Evolutionary conservation across 2,797 vertebrate genomes (phyloP).

Genomic region (Esox masquinongy): DNA sequence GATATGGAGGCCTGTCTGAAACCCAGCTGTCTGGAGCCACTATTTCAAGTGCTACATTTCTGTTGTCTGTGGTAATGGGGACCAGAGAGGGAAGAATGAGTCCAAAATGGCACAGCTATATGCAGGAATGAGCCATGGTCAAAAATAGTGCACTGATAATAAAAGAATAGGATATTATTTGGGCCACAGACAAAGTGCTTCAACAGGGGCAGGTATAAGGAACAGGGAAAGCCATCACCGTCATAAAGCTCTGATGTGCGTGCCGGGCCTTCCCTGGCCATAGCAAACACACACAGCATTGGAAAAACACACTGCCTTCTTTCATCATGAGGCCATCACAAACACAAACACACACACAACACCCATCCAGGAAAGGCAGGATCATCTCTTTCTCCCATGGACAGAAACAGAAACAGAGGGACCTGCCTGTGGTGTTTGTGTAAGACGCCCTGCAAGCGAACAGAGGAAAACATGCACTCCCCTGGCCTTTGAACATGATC

Average conservation of each 20-base stretch:
- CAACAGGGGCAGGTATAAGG: constrained; percentile 31
- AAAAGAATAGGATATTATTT: not conserved
- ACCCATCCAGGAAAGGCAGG: constrained; percentile 37
- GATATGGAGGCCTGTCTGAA: constrained; percentile 37
- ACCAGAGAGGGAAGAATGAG: constrained; percentile 37
- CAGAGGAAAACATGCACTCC: constrained; percentile 37
- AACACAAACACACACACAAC: constrained; percentile 12
- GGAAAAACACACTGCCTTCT: constrained; percentile 51
- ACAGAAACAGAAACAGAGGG: constrained; percentile 40
- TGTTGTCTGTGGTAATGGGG: constrained; percentile 46
- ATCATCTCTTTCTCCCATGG: constrained; percentile 64
- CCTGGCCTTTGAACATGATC: constrained; percentile 70
- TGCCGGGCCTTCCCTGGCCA: constrained; percentile 37
- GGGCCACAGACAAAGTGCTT: constrained; percentile 15
- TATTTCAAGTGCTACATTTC: constrained; percentile 48
- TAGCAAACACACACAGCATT: constrained; percentile 54
- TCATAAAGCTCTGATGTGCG: constrained; percentile 45
- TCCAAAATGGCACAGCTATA: not conserved
- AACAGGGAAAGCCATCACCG: constrained; percentile 41
- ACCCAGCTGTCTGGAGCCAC: constrained; percentile 21
- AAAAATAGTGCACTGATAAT: not conserved
- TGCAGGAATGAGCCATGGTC: too few relatives aligned
- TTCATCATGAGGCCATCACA: constrained; percentile 40
- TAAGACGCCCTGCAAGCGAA: constrained; percentile 58
- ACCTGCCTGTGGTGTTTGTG: constrained; percentile 65